Evolutionary conservation across 2,113 vertebrate species (phyloP).

Genomic region (Mesembrinibis cayennensis): DNA sequence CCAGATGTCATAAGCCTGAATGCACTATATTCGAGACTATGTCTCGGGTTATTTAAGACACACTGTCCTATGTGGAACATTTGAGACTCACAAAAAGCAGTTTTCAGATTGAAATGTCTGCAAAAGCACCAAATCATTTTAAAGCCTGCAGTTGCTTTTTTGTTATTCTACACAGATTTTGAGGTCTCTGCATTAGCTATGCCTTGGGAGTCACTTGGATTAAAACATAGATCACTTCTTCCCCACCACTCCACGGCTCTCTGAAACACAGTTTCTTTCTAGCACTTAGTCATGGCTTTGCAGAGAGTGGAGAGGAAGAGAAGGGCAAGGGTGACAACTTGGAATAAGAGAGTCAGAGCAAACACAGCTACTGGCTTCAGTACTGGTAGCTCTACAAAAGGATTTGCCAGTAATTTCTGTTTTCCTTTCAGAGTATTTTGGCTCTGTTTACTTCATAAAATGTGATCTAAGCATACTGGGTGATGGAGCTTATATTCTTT

Average conservation of each 20-base stretch:
- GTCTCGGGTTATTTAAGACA: background rate
- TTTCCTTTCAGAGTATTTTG: background rate
- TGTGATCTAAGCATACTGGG: background rate
- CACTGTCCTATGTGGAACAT: background rate
- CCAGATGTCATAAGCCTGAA: background rate
- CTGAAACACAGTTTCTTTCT: background rate
- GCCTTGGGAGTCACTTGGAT: background rate
- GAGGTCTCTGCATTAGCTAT: background rate
- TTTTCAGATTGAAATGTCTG: background rate
- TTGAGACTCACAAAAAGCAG: background rate
- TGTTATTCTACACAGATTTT: background rate
- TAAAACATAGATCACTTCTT: background rate
- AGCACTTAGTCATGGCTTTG: background rate
- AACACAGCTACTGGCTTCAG: background rate
- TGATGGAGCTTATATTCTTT: background rate
- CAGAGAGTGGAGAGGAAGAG: background rate
- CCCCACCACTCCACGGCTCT: background rate
- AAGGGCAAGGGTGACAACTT: background rate
- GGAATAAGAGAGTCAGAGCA: background rate
- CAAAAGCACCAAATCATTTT: background rate
- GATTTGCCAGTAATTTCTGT: background rate
- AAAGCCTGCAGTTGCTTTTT: background rate
- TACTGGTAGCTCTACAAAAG: background rate
- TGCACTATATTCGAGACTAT: background rate
- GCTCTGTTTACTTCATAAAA: background rate